phyloP scores from a whole-genome alignment of 2,888 invertebrate species.

The Lobophora halterata region DNA sequence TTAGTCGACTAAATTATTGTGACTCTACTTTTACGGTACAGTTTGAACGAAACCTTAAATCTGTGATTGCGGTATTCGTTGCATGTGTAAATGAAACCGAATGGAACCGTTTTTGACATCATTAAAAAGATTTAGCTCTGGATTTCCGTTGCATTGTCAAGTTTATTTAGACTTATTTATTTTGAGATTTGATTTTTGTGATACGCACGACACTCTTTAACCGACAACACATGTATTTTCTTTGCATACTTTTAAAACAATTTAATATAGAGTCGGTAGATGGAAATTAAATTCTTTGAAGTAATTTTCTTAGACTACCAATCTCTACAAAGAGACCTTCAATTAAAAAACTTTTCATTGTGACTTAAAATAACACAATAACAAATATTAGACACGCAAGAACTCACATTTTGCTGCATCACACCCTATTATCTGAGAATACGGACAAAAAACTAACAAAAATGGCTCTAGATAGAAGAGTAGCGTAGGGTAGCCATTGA shows the following conservation, averaged over 20 bases:
- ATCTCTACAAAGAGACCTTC: slow-evolving; percentile 8
- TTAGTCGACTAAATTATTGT: too few species aligned
- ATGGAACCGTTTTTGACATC: slow-evolving; percentile 22
- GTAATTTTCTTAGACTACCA: too few species aligned
- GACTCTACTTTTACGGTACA: neutral
- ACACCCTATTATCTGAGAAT: slow-evolving; percentile 57
- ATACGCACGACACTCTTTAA: slow-evolving; percentile 7
- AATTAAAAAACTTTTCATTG: slow-evolving; percentile 20
- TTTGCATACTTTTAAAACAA: too few species aligned
- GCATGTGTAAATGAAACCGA: slow-evolving; percentile 24
- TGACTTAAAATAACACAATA: slow-evolving; percentile 27
- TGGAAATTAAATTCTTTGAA: too few species aligned
- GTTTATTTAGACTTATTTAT: slow-evolving; percentile 14
- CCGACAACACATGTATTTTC: too few species aligned
- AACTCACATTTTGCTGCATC: slow-evolving; percentile 56
- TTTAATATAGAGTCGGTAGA: too few species aligned
- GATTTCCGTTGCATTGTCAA: slow-evolving; percentile 22
- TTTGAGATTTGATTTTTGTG: slow-evolving; percentile 5
- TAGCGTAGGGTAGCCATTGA: slow-evolving; percentile 28
- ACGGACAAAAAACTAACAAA: slow-evolving; percentile 44
- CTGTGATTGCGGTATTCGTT: slow-evolving; percentile 20
- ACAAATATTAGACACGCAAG: slow-evolving; percentile 32
- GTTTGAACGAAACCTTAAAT: slow-evolving; percentile 7
- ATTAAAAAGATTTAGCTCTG: slow-evolving; percentile 23
- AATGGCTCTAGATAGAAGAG: slow-evolving; percentile 42